Percentiles rank a stretch among this genome's conserved stretches.
Conservation (phyloP, 2,797 vertebrate genomes). For the Microhierax caerulescens region DNA sequence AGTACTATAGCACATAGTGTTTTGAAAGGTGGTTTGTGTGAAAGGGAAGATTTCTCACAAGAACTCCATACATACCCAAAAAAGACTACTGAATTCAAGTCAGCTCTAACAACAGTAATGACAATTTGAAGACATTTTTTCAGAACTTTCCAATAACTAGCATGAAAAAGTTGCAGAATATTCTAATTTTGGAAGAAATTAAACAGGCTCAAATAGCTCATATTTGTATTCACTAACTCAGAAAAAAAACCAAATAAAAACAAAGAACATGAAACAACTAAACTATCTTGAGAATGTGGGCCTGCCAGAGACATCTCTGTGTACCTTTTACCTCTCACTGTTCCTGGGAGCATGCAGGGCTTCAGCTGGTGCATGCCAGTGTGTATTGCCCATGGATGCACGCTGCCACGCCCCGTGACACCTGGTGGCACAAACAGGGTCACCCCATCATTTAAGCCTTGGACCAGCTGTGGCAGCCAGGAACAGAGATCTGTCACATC, state of each 20-base stretch:
- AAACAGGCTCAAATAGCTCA: background rate
- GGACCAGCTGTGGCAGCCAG: background rate
- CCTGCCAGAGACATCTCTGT: background rate
- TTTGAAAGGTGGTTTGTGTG: background rate
- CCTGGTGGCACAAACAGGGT: background rate
- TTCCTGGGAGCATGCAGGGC: background rate
- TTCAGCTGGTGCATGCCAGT: background rate
- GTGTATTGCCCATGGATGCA: fast-evolving
- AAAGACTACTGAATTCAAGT: background rate
- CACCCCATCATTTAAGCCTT: background rate
- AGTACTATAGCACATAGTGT: background rate
- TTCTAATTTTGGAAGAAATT: background rate
- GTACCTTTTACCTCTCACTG: fast-evolving
- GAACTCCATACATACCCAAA: background rate
- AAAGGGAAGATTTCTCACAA: background rate
- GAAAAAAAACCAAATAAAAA: background rate
- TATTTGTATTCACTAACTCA: background rate
- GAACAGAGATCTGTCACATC: background rate
- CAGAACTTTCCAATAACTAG: background rate
- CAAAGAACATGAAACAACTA: background rate
- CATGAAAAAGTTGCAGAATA: background rate
- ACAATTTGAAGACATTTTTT: background rate
- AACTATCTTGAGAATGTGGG: background rate
- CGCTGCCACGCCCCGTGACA: background rate
- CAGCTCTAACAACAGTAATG: background rate